Evolutionary conservation across 2,888 invertebrate genomes (phyloP), one percentile per base, ranked within the genome.

Genomic region (Ochlodes sylvanus): DNA sequence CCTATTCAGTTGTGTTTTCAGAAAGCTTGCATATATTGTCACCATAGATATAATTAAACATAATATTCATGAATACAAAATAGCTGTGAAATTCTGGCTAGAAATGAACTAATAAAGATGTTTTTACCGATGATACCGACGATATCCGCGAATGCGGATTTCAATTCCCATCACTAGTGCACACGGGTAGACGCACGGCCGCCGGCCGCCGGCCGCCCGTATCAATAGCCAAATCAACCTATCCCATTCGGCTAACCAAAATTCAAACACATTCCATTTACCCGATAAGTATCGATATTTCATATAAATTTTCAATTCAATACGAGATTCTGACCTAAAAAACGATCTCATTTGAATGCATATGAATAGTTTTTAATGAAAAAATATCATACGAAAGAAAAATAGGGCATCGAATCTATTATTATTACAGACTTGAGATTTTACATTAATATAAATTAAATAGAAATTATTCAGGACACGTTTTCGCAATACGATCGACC

Each of bases 171-270:
- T 38, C 38, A 38, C 38, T 38, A 38, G 9, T 10, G 12, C 38
- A 12, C 38, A 38, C 38, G 38, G 38, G 38, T 9, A 9, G 12
- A 9, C 10, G 38, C 10, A 10, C 10, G 38, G 9, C 10, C 38
- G 7, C 38, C 38, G n/a, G 19, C 50, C 19, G 50, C n/a, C 19
- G 7, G 17, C 9, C 7, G 7, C 15, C 47, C 32, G 6, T 21
- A 38, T 62, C 52, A 62, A 62, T 62, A 41, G 38, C 34, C 19
- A 19, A 62, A 62, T 62, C 62, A 62, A 38, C 50, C 52, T 38
- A 19, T 34, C 19, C 62, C 19, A 62, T 62, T 52, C 52, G 62
- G 52, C 34, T 62, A 52, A 52, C 62, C 62, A 62, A 62, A 62
- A 62, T 52, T 52, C 62, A 34, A 50, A 50, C 47, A 50, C 19